phyloP scores from a whole-genome alignment of 2,797 vertebrate genomes.

The Esox lucius region DNA sequence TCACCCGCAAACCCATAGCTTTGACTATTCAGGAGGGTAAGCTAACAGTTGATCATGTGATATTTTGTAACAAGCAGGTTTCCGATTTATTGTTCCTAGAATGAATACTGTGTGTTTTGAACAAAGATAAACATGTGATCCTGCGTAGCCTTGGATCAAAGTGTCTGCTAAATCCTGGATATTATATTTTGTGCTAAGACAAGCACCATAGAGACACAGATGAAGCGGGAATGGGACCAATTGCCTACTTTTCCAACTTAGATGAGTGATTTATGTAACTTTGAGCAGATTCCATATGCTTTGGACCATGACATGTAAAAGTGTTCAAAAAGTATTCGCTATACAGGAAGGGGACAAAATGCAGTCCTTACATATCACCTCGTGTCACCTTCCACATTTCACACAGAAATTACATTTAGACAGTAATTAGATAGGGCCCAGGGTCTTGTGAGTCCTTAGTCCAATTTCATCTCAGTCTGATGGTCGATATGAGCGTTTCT shows the following conservation, averaged over 20 bases:
- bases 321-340: constrained; percentile 14
- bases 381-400: constrained; percentile 9
- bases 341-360: constrained; percentile 17
- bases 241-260: no score
- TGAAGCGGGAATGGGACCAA: no score
- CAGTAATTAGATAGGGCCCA: no score
- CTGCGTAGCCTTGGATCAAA: no score
- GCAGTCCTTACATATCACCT: constrained; percentile 23
- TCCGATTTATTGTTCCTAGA: not conserved
- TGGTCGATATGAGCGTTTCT: no score
- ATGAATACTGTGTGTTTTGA: not conserved
- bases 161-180: no score
- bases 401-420: not conserved
- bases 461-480: no score
- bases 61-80: constrained; percentile 3
- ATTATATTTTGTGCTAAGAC: no score
- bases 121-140: not conserved
- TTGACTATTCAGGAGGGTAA: constrained; percentile 88
- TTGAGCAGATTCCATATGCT: not conserved
- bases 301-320: constrained; percentile 18
- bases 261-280: not conserved
- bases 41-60: constrained; percentile 10
- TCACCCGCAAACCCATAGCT: constrained; percentile 84
- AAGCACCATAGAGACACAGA: no score
- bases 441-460: no score